Percentiles rank a stretch among this genome's conserved stretches.
These are phyloP conservation scores for Mycteria americana DNA, from an alignment of 2,797 vertebrate species.

Conservation along the genomic window DNA sequence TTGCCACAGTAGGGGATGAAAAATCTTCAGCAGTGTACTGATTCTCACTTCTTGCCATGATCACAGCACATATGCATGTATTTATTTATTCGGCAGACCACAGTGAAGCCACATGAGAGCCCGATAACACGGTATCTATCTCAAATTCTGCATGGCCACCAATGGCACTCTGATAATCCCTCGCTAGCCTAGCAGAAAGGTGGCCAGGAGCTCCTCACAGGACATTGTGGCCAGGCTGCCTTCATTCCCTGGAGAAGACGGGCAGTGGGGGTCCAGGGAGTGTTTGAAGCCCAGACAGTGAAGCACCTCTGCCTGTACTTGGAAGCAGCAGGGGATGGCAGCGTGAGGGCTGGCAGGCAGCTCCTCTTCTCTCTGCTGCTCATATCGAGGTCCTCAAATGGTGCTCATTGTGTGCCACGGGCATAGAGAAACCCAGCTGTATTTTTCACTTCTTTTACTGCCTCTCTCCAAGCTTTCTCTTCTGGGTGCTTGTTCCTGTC, in stretches of 20 bases:
- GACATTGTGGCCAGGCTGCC: background rate
- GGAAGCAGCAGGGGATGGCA: background rate
- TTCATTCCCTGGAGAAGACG: background rate
- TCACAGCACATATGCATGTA: background rate
- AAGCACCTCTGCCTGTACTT: background rate
- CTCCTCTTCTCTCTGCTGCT: background rate
- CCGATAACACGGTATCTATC: background rate
- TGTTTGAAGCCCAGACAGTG: background rate
- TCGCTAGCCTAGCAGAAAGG: background rate
- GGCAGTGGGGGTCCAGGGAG: background rate
- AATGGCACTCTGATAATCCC: background rate
- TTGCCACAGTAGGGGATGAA: background rate
- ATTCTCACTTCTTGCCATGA: background rate
- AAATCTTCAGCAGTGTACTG: background rate
- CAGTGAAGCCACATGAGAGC: background rate
- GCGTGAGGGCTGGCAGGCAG: background rate
- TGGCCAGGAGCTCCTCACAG: background rate
- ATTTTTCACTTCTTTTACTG: background rate
- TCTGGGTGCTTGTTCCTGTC: background rate
- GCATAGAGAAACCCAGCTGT: background rate
- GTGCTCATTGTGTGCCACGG: background rate
- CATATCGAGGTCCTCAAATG: background rate
- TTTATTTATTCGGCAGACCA: background rate
- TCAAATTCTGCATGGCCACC: background rate
- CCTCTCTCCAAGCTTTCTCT: background rate